Evolutionary conservation across 2,113 vertebrate species (phyloP).

Genomic region (Notothenia rossii): DNA sequence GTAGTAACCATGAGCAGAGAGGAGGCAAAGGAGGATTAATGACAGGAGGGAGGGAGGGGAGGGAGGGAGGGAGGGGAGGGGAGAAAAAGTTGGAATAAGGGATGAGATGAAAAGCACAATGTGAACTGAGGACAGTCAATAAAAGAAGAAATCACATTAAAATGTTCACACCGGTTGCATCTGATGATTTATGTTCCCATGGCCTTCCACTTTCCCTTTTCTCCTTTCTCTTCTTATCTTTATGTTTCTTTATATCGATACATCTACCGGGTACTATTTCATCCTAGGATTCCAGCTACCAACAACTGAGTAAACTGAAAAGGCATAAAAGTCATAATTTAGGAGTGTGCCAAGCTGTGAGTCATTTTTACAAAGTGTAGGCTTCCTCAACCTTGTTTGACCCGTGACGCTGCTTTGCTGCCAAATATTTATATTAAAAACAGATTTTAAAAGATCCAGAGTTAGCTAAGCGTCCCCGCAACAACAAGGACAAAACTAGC

Average conservation of each 20-base stretch:
- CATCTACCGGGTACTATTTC: background rate
- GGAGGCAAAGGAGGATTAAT: slow-evolving; percentile 25
- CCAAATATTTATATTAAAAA: background rate
- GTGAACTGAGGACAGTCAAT: slow-evolving; percentile 19
- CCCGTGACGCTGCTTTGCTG: too few relatives aligned
- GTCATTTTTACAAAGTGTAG: background rate
- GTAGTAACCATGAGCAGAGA: slow-evolving; percentile 41
- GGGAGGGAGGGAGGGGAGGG: background rate
- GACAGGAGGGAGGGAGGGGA: slow-evolving; percentile 24
- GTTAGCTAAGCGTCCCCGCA: background rate
- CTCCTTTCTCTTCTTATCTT: background rate
- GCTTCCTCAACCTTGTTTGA: too few relatives aligned
- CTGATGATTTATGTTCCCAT: slow-evolving; percentile 18
- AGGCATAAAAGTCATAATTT: background rate
- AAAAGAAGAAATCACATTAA: slow-evolving; percentile 18
- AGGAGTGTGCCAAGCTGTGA: background rate
- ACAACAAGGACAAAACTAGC: background rate
- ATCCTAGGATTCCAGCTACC: background rate
- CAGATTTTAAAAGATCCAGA: background rate
- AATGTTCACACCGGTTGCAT: slow-evolving; percentile 39
- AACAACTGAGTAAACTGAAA: background rate
- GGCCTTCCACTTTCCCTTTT: background rate
- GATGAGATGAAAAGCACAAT: slow-evolving; percentile 38
- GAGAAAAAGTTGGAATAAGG: slow-evolving; percentile 2
- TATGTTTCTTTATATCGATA: background rate